Evolutionary conservation across 2,113 vertebrate genomes (phyloP).

Genomic region (Pachycephala philippinensis): DNA sequence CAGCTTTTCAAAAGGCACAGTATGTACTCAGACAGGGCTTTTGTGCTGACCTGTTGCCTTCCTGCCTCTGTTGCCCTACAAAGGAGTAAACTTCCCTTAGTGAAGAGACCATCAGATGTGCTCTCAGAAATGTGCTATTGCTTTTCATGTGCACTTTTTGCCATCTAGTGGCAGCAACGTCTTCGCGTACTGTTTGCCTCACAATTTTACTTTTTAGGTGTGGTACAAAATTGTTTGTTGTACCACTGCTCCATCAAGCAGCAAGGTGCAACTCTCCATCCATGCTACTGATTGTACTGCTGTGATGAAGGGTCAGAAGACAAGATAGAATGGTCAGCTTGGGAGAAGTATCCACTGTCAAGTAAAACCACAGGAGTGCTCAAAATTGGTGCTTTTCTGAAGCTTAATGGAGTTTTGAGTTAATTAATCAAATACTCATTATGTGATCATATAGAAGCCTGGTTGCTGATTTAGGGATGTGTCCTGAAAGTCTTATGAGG

Average conservation of each 20-base stretch:
- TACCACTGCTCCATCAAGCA: background rate
- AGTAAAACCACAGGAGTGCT: background rate
- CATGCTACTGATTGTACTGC: background rate
- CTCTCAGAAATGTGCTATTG: background rate
- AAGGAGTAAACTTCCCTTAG: background rate
- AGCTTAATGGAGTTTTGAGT: background rate
- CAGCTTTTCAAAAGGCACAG: background rate
- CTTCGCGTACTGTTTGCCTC: background rate
- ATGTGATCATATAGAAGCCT: background rate
- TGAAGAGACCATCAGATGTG: background rate
- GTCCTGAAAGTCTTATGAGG: background rate
- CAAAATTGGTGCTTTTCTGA: background rate
- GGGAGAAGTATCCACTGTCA: background rate
- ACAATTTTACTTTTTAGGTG: background rate
- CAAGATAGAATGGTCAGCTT: background rate
- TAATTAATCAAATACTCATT: background rate
- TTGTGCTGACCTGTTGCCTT: background rate
- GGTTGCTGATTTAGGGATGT: background rate
- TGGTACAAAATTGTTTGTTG: background rate
- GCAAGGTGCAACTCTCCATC: background rate
- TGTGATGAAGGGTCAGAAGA: background rate
- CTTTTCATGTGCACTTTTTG: background rate
- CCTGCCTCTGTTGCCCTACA: background rate
- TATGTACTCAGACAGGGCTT: background rate
- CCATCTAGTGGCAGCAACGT: conserved; percentile 27